phyloP scores from a whole-genome alignment of 2,113 vertebrate genomes.

The Seriola rivoliana region DNA sequence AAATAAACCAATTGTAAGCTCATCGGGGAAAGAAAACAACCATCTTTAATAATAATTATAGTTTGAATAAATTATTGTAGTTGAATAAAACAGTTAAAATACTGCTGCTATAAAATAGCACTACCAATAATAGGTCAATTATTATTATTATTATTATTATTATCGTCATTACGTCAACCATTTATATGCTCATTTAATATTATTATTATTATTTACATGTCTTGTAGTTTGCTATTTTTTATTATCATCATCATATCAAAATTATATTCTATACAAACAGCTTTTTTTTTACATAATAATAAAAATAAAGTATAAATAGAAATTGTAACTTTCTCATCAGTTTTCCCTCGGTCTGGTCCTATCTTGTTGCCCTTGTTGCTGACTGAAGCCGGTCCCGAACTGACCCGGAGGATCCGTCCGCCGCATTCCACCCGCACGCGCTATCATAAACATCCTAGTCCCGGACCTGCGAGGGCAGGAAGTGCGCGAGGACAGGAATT shows the following conservation, averaged over 20 bases:
- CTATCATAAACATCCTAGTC: slow-evolving; percentile 85
- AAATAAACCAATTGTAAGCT: background rate
- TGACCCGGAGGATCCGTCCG: slow-evolving; percentile 80
- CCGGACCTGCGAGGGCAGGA: slow-evolving; percentile 80
- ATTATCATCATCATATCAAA: no score
- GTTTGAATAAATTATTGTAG: background rate
- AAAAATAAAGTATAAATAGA: background rate
- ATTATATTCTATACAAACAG: background rate
- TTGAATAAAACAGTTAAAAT: background rate
- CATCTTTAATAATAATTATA: background rate
- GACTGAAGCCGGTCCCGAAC: slow-evolving; percentile 51
- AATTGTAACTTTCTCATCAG: background rate
- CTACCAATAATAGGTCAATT: background rate
- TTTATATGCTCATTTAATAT: background rate
- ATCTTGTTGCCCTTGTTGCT: background rate
- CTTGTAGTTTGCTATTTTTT: background rate
- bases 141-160: background rate
- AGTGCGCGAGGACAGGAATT: slow-evolving; percentile 81
- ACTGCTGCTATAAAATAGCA: background rate
- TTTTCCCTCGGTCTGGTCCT: background rate
- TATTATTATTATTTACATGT: background rate
- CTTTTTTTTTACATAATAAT: background rate
- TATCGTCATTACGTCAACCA: background rate
- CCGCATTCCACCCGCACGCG: slow-evolving; percentile 81
- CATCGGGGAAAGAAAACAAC: background rate